Evolutionary conservation across 2,888 invertebrate genomes (phyloP).

Genomic region (Drosophila austrosaltans): DNA sequence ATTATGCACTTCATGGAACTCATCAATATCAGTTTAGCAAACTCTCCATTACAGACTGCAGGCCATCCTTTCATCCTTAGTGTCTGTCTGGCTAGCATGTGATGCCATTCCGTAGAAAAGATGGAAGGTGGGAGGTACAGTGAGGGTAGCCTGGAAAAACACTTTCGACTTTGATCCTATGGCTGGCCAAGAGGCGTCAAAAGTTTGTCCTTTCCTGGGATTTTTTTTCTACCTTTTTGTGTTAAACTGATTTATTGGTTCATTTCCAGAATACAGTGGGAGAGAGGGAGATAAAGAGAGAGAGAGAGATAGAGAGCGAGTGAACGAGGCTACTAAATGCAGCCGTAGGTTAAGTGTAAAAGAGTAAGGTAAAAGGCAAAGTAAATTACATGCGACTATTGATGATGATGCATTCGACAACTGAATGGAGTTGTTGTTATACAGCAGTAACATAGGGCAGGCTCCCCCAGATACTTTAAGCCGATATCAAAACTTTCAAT

Average conservation of each 20-base stretch:
- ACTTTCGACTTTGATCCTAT: conserved; percentile 38
- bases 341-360: conserved; percentile 27
- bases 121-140: neutral
- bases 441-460: conserved; percentile 28
- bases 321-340: conserved; percentile 48
- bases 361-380: conserved; percentile 46
- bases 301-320: neutral
- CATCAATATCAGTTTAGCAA: conserved; percentile 5
- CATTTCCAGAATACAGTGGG: conserved; percentile 64
- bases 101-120: neutral
- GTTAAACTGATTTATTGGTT: conserved; percentile 79
- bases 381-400: conserved; percentile 23
- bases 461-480: conserved; percentile 62
- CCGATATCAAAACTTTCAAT: conserved; percentile 75
- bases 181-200: conserved; percentile 51
- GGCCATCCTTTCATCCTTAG: neutral
- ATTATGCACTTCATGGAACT: conserved; percentile 10
- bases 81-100: neutral
- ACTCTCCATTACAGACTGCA: conserved; percentile 8
- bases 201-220: conserved; percentile 51
- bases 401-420: conserved; percentile 72
- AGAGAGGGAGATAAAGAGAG: neutral
- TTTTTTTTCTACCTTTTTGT: conserved; percentile 53
- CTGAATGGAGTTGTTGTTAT: conserved; percentile 52
- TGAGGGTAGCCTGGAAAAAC: conserved; percentile 13